Percentiles rank a stretch among this genome's conserved stretches.
Evolutionary conservation across 2,113 vertebrate genomes (phyloP).

Genomic region (Ochotona curzoniae): DNA sequence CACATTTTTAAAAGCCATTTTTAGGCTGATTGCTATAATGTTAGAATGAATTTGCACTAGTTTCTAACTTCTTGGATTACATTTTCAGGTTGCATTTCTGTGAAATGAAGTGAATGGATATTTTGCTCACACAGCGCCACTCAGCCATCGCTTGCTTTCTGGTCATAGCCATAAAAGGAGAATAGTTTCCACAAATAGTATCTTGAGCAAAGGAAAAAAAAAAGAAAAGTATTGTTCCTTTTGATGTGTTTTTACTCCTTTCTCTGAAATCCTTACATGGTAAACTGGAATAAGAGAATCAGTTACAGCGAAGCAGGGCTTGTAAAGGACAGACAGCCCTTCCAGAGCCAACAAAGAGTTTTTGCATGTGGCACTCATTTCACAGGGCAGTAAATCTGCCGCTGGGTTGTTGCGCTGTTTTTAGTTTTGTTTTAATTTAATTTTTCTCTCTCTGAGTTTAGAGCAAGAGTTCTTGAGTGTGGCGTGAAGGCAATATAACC

Average conservation of each 20-base stretch:
- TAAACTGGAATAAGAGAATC: conserved; percentile 61
- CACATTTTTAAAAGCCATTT: conserved; percentile 38
- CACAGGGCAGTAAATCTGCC: background rate
- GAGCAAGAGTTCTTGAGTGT: background rate
- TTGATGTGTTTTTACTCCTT: conserved; percentile 72
- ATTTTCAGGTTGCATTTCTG: conserved; percentile 73
- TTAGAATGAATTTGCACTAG: background rate
- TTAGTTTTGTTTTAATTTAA: background rate
- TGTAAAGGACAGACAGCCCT: conserved; percentile 37
- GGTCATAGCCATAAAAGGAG: conserved; percentile 77
- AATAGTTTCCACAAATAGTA: conserved; percentile 76
- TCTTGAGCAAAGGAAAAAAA: background rate
- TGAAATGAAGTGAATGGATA: conserved; percentile 58
- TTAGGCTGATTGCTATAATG: background rate
- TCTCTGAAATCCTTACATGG: conserved; percentile 78
- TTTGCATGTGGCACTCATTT: background rate
- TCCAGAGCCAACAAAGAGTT: background rate
- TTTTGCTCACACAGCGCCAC: conserved; percentile 70
- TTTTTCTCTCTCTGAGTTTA: background rate
- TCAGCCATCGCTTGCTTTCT: conserved; percentile 68
- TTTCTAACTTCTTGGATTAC: conserved; percentile 6
- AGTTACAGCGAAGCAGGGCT: conserved; percentile 25
- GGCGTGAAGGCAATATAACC: background rate
- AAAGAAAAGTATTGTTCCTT: conserved; percentile 63
- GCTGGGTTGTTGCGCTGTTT: background rate